Evolutionary conservation across 1,140 invertebrate species (phyloP).

Genomic region (Philaenus spumarius): DNA sequence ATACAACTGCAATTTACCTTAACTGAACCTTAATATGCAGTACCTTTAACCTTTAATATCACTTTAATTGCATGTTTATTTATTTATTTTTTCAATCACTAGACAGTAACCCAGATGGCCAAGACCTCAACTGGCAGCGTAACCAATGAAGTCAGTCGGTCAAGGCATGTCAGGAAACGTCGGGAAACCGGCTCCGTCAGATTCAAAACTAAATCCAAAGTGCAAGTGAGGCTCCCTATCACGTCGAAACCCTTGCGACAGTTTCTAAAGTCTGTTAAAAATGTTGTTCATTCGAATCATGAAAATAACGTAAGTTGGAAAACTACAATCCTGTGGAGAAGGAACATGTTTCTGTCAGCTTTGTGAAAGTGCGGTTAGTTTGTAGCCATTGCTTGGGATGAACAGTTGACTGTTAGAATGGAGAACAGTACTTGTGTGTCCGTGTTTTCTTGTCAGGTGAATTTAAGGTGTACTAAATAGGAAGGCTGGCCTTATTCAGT

Average conservation of each 20-base stretch:
- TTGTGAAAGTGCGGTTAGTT: too few species aligned
- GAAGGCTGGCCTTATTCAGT: too few species aligned
- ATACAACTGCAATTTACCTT: too few species aligned
- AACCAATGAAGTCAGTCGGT: neutral
- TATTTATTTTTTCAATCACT: neutral
- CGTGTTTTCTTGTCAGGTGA: too few species aligned
- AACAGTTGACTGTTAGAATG: too few species aligned
- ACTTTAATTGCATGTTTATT: neutral
- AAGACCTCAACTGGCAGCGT: neutral
- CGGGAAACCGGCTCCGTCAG: neutral
- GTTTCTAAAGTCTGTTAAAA: conserved; percentile 8
- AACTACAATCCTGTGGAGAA: too few species aligned
- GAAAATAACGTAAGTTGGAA: conserved; percentile 7
- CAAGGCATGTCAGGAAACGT: conserved; percentile 1
- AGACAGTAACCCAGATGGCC: neutral
- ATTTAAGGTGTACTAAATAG: too few species aligned
- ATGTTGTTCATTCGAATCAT: neutral
- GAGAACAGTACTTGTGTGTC: too few species aligned
- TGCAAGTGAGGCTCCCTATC: neutral
- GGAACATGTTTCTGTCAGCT: too few species aligned
- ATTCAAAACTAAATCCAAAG: conserved; percentile 10
- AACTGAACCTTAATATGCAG: too few species aligned
- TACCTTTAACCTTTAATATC: too few species aligned
- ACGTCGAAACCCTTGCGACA: neutral
- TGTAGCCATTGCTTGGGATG: too few species aligned